phyloP scores from a whole-genome alignment of 2,113 vertebrate species.

The Dascyllus trimaculatus region DNA sequence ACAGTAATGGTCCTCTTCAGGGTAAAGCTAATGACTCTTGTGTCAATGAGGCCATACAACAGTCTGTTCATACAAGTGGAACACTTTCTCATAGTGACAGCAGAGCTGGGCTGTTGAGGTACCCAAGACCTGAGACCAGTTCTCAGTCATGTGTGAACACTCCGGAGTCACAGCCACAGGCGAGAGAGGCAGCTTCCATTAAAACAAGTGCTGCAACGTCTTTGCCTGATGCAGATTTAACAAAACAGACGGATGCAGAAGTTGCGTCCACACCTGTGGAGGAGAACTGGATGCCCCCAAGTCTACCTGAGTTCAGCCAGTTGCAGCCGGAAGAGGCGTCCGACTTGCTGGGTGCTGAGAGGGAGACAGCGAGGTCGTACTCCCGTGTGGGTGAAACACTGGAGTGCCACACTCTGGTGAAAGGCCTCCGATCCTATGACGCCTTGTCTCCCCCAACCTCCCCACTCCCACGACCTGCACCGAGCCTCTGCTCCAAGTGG shows the following conservation, averaged over 20 bases:
- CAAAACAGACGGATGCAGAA: conserved; percentile 46
- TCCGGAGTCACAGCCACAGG: conserved; percentile 30
- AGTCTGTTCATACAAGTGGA: conserved; percentile 40
- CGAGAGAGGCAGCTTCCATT: conserved; percentile 6
- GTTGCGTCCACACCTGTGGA: conserved; percentile 34
- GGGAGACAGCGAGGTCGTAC: conserved; percentile 62
- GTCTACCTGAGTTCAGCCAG: conserved; percentile 67
- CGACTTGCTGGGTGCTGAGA: conserved; percentile 52
- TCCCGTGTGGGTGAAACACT: conserved; percentile 79
- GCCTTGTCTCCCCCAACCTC: conserved; percentile 73
- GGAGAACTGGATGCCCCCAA: conserved; percentile 65
- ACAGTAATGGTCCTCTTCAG: conserved; percentile 39
- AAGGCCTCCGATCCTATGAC: conserved; percentile 84
- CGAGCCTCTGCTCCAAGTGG: conserved; percentile 87
- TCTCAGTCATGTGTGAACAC: conserved; percentile 26
- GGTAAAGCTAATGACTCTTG: conserved; percentile 40
- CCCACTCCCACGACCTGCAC: conserved; percentile 72
- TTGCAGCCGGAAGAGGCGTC: conserved; percentile 66
- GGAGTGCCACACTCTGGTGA: conserved; percentile 86
- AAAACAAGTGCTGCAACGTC: conserved; percentile 17
- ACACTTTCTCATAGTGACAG: conserved; percentile 38
- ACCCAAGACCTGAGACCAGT: conserved; percentile 53
- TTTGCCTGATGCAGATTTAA: conserved; percentile 46
- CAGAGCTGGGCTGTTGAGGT: not conserved
- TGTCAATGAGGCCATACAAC: conserved; percentile 27